phyloP scores from a whole-genome alignment of 2,797 vertebrate genomes.

The Jordanella pulchra region DNA sequence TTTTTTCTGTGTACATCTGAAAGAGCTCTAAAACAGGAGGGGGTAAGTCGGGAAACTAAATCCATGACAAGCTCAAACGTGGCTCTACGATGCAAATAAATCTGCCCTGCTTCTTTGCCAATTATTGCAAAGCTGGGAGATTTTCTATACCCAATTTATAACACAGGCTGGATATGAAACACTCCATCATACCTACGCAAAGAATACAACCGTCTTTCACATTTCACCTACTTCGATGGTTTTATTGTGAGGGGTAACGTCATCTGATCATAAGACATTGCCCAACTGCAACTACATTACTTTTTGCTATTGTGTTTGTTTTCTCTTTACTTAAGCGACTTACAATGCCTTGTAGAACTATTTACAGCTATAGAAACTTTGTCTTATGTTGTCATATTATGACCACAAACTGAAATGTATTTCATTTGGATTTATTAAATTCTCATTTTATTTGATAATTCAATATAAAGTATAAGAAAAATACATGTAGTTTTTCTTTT shows the following conservation, averaged over 20 bases:
- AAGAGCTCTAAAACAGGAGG: neutral
- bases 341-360: neutral
- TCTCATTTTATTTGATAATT: too few species aligned
- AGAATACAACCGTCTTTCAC: neutral
- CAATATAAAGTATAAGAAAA: neutral
- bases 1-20: neutral
- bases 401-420: neutral
- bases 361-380: neutral
- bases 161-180: neutral
- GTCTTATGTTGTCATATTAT: neutral
- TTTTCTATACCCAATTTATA: neutral
- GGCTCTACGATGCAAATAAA: neutral
- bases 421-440: neutral
- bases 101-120: neutral
- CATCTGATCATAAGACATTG: neutral
- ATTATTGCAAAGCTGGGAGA: slow-evolving; percentile 1
- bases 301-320: neutral
- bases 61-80: neutral
- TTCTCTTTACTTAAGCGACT: neutral
- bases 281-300: neutral
- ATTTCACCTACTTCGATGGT: neutral
- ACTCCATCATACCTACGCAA: neutral
- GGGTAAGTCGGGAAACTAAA: neutral
- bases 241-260: neutral
- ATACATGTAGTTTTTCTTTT: neutral